Conservation (phyloP, 2,113 vertebrate genomes). For the Brachyistius frenatus region DNA sequence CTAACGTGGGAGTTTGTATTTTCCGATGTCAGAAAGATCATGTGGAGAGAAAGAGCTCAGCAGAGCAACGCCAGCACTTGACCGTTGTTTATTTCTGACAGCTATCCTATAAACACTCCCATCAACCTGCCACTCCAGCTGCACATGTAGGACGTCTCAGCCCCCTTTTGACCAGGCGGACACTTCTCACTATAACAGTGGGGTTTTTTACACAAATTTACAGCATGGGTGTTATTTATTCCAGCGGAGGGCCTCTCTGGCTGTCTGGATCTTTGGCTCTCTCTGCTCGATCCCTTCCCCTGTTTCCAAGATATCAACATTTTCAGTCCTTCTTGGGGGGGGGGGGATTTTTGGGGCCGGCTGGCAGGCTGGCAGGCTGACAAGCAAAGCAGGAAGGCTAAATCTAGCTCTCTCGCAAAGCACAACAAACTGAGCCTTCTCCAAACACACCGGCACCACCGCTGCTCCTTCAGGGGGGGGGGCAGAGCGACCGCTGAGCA, state of each 20-base stretch:
- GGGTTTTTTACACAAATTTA: not conserved
- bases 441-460: slow-evolving; percentile 62
- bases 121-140: slow-evolving; percentile 38
- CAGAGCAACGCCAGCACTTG: slow-evolving; percentile 14
- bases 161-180: slow-evolving; percentile 2
- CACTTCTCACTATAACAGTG: not conserved
- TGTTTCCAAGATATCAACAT: slow-evolving; percentile 54
- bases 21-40: slow-evolving; percentile 24
- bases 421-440: slow-evolving; percentile 76
- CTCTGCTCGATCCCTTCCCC: slow-evolving; percentile 11
- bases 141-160: slow-evolving; percentile 4
- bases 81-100: slow-evolving; percentile 41
- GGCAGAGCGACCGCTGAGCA: slow-evolving; percentile 49
- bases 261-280: slow-evolving; percentile 24
- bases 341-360: slow-evolving; percentile 41
- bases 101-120: slow-evolving; percentile 45
- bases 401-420: slow-evolving; percentile 69
- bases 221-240: slow-evolving; percentile 15
- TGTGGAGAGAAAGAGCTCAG: not conserved
- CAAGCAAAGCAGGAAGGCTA: slow-evolving; percentile 79
- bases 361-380: slow-evolving; percentile 74
- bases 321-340: slow-evolving; percentile 67
- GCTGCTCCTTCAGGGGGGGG: slow-evolving; percentile 15
- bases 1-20: not conserved
- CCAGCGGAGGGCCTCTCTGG: not conserved